A percentile compares a stretch with the other conserved stretches of the same genome.
These are phyloP conservation scores for Ceratina australensis DNA, from an alignment of 1,140 invertebrate species.

Conservation along the genomic window DNA sequence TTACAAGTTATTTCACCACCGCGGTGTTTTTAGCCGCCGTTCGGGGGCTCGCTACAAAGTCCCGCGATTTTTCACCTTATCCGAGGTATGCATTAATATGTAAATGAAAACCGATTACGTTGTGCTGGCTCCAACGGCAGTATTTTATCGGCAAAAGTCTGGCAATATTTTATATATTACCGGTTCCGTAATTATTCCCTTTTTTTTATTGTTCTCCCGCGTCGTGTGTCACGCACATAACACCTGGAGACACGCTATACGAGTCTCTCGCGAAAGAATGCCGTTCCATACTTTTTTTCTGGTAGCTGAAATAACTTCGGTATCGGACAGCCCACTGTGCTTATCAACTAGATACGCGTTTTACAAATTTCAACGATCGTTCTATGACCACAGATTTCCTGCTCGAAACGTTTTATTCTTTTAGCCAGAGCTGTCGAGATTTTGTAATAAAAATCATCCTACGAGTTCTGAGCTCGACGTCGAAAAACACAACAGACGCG, in stretches of 20 bases:
- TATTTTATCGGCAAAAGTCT: slow-evolving; percentile 28
- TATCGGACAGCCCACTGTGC: neutral
- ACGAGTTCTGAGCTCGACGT: neutral
- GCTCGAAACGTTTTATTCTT: too few relatives aligned
- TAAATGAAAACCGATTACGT: slow-evolving; percentile 42
- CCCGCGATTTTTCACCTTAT: slow-evolving; percentile 30
- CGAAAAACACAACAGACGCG: neutral
- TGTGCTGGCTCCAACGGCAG: neutral
- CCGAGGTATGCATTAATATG: slow-evolving; percentile 37
- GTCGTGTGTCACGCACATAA: neutral
- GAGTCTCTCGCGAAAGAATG: neutral
- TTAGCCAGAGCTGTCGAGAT: too few relatives aligned
- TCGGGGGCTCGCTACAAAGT: neutral
- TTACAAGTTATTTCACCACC: neutral
- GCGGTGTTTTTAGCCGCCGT: neutral
- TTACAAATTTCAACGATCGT: neutral
- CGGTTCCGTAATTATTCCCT: slow-evolving; percentile 18
- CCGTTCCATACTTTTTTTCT: neutral
- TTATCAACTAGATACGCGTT: neutral
- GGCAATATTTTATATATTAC: slow-evolving; percentile 36
- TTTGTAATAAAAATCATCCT: too few relatives aligned
- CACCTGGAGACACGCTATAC: neutral
- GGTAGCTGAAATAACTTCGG: too few relatives aligned
- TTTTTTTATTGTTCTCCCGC: neutral
- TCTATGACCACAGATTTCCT: too few relatives aligned